Conservation (phyloP, 2,113 vertebrate genomes). For the Nibea coibor region DNA sequence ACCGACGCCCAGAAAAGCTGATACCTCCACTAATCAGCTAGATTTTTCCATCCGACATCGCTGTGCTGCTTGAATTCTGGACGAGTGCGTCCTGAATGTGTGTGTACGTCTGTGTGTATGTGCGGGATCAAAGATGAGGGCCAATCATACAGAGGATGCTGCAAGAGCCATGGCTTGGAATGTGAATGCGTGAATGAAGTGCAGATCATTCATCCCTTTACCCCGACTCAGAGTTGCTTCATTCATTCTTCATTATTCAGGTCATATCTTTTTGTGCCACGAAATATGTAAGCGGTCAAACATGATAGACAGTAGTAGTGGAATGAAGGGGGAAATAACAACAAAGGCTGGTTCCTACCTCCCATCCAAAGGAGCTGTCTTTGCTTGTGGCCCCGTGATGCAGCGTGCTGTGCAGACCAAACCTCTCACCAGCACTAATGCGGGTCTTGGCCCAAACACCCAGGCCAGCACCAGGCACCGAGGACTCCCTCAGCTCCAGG, state of each 20-base stretch:
- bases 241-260: constrained; percentile 6
- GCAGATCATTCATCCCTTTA: constrained; percentile 47
- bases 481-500: constrained; percentile 97
- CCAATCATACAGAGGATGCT: constrained; percentile 52
- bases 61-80: constrained; percentile 56
- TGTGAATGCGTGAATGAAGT: constrained; percentile 37
- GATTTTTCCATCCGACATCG: constrained; percentile 80
- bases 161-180: constrained; percentile 58
- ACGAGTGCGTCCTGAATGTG: constrained; percentile 25
- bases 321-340: background rate
- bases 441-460: constrained; percentile 96
- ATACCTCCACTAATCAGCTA: constrained; percentile 85
- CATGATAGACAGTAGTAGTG: background rate
- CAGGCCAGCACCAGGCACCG: constrained; percentile 94
- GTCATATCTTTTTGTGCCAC: background rate
- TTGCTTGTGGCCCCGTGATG: constrained; percentile 88
- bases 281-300: constrained; percentile 1
- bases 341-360: constrained; percentile 86
- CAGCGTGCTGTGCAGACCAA: constrained; percentile 89
- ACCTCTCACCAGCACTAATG: constrained; percentile 90
- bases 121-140: constrained; percentile 60
- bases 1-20: constrained; percentile 79
- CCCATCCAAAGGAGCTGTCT: constrained; percentile 95
- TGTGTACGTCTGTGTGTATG: constrained; percentile 19
- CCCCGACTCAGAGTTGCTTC: constrained; percentile 24